Percentiles rank a stretch among this genome's conserved stretches.
phyloP scores from a whole-genome alignment of 1,140 invertebrate species.

The Pantala flavescens region DNA sequence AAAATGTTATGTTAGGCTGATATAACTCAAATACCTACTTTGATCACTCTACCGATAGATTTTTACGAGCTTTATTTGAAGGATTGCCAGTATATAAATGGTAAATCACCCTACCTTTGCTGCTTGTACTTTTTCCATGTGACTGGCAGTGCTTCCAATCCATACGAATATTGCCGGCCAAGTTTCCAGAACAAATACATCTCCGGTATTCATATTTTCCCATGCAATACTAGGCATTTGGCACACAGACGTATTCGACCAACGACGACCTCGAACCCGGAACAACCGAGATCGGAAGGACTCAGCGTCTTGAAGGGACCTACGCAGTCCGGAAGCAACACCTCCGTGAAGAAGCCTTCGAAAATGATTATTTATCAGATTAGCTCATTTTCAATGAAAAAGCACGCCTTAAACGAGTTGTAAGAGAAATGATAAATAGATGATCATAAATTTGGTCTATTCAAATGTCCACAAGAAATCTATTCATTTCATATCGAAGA shows the following conservation, averaged over 20 bases:
- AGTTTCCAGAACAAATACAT: constrained; percentile 75
- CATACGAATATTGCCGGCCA: constrained; percentile 61
- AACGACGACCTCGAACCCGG: constrained; percentile 55
- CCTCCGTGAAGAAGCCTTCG: constrained; percentile 38
- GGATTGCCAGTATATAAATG: too few relatives aligned
- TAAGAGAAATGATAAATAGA: too few relatives aligned
- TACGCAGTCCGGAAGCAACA: constrained; percentile 41
- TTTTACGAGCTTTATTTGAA: too few relatives aligned
- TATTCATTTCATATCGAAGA: too few relatives aligned
- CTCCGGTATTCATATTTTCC: constrained; percentile 73
- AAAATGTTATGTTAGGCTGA: too few relatives aligned
- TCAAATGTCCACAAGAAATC: too few relatives aligned
- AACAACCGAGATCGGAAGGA: constrained; percentile 48
- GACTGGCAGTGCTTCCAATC: constrained; percentile 64
- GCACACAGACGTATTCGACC: constrained; percentile 45
- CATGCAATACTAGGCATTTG: constrained; percentile 61
- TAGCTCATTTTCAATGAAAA: too few relatives aligned
- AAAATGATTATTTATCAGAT: too few relatives aligned
- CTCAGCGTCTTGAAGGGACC: constrained; percentile 33
- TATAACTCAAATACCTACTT: too few relatives aligned
- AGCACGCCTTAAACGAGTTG: too few relatives aligned
- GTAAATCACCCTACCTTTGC: constrained; percentile 27
- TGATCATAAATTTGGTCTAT: too few relatives aligned
- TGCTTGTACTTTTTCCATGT: constrained; percentile 53
- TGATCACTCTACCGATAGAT: too few relatives aligned